Base-by-base conservation (phyloP, 2,113 vertebrate species). In the Anthoscopus minutus region DNA sequence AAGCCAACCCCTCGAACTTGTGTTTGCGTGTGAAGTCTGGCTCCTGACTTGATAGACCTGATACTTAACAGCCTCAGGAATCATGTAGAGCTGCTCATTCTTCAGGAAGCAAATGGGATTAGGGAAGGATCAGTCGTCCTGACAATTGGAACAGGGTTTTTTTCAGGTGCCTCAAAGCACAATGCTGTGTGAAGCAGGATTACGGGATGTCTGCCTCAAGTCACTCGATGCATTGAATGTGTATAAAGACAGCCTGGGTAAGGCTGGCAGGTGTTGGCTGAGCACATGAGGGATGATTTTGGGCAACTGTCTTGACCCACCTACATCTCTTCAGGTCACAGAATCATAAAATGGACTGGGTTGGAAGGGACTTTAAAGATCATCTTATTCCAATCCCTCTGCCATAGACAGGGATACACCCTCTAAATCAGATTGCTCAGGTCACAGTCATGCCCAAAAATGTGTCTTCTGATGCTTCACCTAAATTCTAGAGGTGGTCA, bases 31-130 rank as follows among this genome's bases (percentile, higher is more conserved):
- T 82, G 66, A 67, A 86, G 44, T 56, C 77, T 60, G n/a, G 56
- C 65, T 44, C 45, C 33, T n/a, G 47, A 21, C 66, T 61, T 48
- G 45, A 42, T 80, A 88, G 85, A 30, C 57, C 62, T 30, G 71
- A 85, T 90, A 28, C 22, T 82, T 81, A 40, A 64, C 22, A 7
- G 76, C 58, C 21, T 21, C 57, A 11, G 79, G 92, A 79, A 57
- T 82, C 79, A 4, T 2, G 9, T 15, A 9, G 90, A 16, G n/a
- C 65, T 24, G 11, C 53, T 91, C 9, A 6, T 60, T 95, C 81
- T 86, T 87, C 2, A 4, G 85, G 89, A 88, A 93, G 81, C 42
- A 91, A 94, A 95, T 92, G 79, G 85, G 87, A 80, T 96, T 95
- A 94, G 71, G 79, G 74, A 89, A 70, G 85, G 89, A 89, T 96